These are phyloP conservation scores for Chloropsis hardwickii DNA, from an alignment of 2,113 vertebrate species.

Conservation along the genomic window DNA sequence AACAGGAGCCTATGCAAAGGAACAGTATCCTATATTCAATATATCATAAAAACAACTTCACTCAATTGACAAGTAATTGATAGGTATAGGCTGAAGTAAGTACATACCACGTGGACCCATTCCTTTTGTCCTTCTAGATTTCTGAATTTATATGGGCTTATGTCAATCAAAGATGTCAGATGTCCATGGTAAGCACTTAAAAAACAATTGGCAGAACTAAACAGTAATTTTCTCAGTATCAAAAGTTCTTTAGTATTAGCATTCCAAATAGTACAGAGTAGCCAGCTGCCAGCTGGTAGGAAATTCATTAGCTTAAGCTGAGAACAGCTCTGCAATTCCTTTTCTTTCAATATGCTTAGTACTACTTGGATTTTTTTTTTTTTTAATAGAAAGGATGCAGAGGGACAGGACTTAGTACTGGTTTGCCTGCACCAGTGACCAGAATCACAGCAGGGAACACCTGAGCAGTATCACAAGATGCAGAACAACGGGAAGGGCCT, in stretches of 20 bases:
- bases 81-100: slow-evolving; percentile 1
- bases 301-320: background rate
- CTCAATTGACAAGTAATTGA: background rate
- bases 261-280: background rate
- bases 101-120: slow-evolving; percentile 97
- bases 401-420: background rate
- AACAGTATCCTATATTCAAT: background rate
- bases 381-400: background rate
- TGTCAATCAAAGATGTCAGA: slow-evolving; percentile 92
- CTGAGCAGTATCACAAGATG: background rate
- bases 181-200: slow-evolving; percentile 93
- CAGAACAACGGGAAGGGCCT: background rate
- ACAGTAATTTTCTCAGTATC: slow-evolving; percentile 1
- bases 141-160: slow-evolving; percentile 97
- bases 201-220: slow-evolving; percentile 63
- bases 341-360: background rate
- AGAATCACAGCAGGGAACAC: background rate
- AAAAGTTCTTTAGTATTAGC: background rate
- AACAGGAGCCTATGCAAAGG: slow-evolving; percentile 80
- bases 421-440: background rate
- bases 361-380: background rate
- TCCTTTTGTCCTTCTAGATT: slow-evolving; percentile 92
- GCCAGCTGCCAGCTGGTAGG: background rate
- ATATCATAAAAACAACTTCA: background rate
- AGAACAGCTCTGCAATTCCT: background rate